These are phyloP conservation scores for Dipodomys spectabilis DNA, from an alignment of 2,113 vertebrate species.

Conservation along the genomic window DNA sequence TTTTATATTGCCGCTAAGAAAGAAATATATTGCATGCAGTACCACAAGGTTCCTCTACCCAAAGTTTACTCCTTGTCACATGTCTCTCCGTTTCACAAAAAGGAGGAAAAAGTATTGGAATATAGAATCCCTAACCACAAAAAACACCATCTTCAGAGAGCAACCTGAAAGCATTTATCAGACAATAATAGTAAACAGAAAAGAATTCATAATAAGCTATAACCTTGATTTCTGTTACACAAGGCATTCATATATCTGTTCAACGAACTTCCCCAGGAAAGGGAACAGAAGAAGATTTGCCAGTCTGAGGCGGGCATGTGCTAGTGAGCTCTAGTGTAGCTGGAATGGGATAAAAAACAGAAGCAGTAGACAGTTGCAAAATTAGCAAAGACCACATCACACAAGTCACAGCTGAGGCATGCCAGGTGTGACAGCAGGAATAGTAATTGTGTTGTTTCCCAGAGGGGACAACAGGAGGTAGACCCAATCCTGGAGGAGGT, in stretches of 20 bases:
- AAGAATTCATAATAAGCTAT: background rate
- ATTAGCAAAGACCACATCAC: background rate
- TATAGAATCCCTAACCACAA: too few relatives aligned
- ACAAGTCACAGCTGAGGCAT: background rate
- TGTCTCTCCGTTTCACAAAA: background rate
- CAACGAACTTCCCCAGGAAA: background rate
- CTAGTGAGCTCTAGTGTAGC: background rate
- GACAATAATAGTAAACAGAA: background rate
- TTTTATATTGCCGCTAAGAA: background rate
- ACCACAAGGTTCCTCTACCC: background rate
- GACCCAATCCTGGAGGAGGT: too few relatives aligned
- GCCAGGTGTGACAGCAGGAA: background rate
- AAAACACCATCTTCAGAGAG: too few relatives aligned
- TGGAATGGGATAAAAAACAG: background rate
- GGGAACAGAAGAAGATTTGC: background rate
- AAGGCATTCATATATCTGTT: background rate
- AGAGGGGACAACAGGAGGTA: too few relatives aligned
- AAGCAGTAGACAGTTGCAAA: background rate
- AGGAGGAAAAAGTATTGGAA: too few relatives aligned
- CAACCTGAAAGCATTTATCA: background rate
- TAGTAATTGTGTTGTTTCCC: too few relatives aligned
- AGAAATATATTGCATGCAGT: background rate
- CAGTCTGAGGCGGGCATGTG: background rate
- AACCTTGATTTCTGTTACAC: background rate
- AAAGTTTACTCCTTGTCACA: background rate